Evolutionary conservation across 2,113 vertebrate species (phyloP).

Genomic region (human): DNA sequence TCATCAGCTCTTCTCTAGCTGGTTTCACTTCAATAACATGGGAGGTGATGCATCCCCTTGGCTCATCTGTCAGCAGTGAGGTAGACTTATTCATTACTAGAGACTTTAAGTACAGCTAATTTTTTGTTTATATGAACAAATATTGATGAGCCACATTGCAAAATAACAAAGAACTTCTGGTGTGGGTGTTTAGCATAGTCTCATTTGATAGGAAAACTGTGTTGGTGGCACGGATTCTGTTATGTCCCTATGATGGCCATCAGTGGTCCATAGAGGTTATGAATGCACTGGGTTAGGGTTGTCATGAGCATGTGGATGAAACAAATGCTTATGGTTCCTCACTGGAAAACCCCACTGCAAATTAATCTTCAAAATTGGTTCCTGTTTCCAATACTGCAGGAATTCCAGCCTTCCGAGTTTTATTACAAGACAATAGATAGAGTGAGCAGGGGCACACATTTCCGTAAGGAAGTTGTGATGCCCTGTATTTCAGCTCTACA

Average conservation of each 20-base stretch:
- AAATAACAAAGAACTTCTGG: not conserved
- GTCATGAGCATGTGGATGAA: not conserved
- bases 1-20: not conserved
- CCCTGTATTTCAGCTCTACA: not conserved
- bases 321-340: rapidly evolving
- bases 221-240: rapidly evolving
- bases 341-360: not conserved
- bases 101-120: not conserved
- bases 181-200: not conserved
- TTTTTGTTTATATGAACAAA: slow-evolving; percentile 53
- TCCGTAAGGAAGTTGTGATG: rapidly evolving
- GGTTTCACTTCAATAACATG: not conserved
- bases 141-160: not conserved
- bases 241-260: rapidly evolving
- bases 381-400: not conserved
- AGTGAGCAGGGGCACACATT: not conserved
- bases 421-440: rapidly evolving
- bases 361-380: not conserved
- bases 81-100: not conserved
- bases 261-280: not conserved
- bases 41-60: not conserved
- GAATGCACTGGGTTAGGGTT: not conserved
- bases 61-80: not conserved
- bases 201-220: not conserved
- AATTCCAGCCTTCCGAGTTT: not conserved